Base-by-base conservation (phyloP, 2,797 vertebrate species). In the Enteromius trimaculatus region DNA sequence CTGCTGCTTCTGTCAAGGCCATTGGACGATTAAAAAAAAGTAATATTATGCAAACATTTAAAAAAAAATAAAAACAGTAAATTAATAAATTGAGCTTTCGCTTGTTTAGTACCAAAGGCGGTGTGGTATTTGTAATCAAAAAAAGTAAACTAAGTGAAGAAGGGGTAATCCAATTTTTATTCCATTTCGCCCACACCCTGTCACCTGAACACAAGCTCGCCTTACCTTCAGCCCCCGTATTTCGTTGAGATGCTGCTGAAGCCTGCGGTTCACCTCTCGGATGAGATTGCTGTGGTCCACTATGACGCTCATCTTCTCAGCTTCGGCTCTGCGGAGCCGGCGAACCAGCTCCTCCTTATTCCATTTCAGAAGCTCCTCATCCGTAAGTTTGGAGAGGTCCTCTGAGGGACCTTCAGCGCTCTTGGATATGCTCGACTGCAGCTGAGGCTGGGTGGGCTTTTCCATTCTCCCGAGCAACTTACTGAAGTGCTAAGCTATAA, bases 241-340 rank as follows among this genome's bases (percentile, higher is more conserved):
- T 94, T 99, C 98, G 89, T 95, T 96, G 47, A 99, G 95, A 92
- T 99, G 97, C 87, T 96, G 96, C 94, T 99, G 98, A 51, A 99
- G 96, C 65, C 97, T 95, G 81, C 98, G 96, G 93, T 99, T 99
- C 89, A 99, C 97, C 92, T 98, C 98, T 58, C 96, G 95, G 95
- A 99, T 98, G 89, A 98, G 95, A 90, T 97, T 97, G 89, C 97
- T 95, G 93, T 99, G 98, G 91, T 99, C 98, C 93, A 99, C 90
- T 93, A 99, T 99, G 86, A 97, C 96, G 92, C 96, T 96, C 95
- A 97, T 96, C 93, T 97, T 98, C 87, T 98, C 97, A 51, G 96
- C 94, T 91, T 98, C 97, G 2, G 96, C 94, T 87, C 95, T 95
- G 86, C 97, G 94, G 89, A 99, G 92, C 92, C 96, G 93, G 86